Evolutionary conservation across 2,113 vertebrate species (phyloP), one percentile per base, ranked within the genome.

Genomic region (Aythya baeri): DNA sequence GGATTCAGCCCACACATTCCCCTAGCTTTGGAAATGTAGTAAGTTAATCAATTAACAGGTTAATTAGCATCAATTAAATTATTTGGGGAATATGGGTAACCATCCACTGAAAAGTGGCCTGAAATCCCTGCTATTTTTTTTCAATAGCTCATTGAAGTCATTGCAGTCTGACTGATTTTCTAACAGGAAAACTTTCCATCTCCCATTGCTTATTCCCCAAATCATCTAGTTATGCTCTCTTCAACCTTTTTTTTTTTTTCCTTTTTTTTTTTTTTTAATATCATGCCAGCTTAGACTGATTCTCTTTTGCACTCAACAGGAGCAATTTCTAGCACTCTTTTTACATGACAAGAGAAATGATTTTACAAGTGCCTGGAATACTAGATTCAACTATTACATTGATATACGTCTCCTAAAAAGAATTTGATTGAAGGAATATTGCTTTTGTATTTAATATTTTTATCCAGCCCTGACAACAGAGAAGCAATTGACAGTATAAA

Each of bases 371-470:
- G 29, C 72, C 73, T 83, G 49, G 79, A 96, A 94, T 86, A 61
- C 43, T 65, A 31, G 43, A 83, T 83, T 81, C 18, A 94, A 41
- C 10, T 12, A 75, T 90, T 88, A 67, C 9, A 34, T 52, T 94
- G 93, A 83, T 86, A 74, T 59, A 23, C 75, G 61, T 15, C 43
- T 94, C 27, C 76, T 89, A 57, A 86, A 87, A 88, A 52, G 41
- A 61, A 17, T 71, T 90, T 85, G 85, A 89, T 36, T 90, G 88
- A 96, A 61, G 13, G 26, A 91, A 68, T 93, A 88, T 81, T 90
- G 38, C 72, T 94, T 96, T 78, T 86, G 11, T 75, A 61, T 90
- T 95, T 77, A 86, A 86, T 91, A 83, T 78, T 91, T 96, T 91
- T 86, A 57, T 83, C 46, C 61, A 78, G 27, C n/a, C 17, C 32